Percentiles rank a stretch among this genome's conserved stretches.
phyloP scores from a whole-genome alignment of 2,888 invertebrate genomes.

The Panorpa germanica region DNA sequence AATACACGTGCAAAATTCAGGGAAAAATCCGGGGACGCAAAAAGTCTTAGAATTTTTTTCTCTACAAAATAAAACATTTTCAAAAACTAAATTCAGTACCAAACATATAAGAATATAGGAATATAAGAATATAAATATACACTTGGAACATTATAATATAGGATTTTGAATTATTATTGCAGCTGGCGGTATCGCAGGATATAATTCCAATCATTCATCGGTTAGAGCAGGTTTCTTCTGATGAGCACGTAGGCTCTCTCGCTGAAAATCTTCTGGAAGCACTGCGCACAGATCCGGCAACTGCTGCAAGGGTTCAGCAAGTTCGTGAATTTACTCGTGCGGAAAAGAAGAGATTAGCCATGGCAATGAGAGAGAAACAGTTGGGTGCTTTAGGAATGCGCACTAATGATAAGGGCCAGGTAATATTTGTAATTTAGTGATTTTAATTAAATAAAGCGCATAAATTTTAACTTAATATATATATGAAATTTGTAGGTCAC shows the following conservation, averaged over 20 bases:
- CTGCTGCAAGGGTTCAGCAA: constrained; percentile 74
- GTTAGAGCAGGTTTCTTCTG: constrained; percentile 91
- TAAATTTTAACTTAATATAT: too few species aligned
- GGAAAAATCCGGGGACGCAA: too few species aligned
- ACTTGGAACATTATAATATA: too few species aligned
- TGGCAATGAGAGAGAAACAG: constrained; percentile 95
- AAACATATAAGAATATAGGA: too few species aligned
- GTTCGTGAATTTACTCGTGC: constrained; percentile 85
- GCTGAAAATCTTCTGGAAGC: constrained; percentile 91
- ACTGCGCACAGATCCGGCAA: constrained; percentile 55
- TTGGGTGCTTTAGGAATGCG: constrained; percentile 87
- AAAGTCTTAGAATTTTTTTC: too few species aligned
- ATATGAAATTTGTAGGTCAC: too few species aligned
- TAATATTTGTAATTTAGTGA: too few species aligned
- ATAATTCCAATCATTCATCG: constrained; percentile 91
- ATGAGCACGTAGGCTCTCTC: constrained; percentile 90
- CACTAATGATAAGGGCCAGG: constrained; percentile 94
- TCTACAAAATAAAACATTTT: too few species aligned
- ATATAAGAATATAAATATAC: too few species aligned
- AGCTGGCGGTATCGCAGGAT: constrained; percentile 70
- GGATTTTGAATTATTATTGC: constrained; percentile 13
- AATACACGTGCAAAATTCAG: too few species aligned
- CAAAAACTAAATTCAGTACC: too few species aligned
- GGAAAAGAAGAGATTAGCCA: constrained; percentile 93
- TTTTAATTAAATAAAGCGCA: too few species aligned